Percentiles rank a stretch among this genome's conserved stretches.
phyloP scores from a whole-genome alignment of 2,888 invertebrate species.

The Heteromurus nitidus region DNA sequence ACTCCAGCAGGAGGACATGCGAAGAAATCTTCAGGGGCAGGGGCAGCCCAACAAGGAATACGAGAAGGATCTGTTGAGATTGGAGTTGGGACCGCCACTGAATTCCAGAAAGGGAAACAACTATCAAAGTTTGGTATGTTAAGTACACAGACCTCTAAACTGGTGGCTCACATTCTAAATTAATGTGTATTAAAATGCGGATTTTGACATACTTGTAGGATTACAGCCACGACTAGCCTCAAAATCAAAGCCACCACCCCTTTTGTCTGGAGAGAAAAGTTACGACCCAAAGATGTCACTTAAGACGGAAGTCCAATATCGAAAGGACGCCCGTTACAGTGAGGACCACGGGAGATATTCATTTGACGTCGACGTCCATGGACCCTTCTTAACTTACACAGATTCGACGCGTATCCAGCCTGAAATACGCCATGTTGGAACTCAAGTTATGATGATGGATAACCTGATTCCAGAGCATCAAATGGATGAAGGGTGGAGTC shows the following conservation, averaged over 20 bases:
- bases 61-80: no score
- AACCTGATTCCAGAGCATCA: background rate
- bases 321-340: constrained; percentile 37
- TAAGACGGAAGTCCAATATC: background rate
- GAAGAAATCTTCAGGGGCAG: background rate
- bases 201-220: no score
- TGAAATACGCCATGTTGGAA: constrained; percentile 17
- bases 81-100: no score
- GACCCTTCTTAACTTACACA: constrained; percentile 12
- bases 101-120: no score
- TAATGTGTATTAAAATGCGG: no score
- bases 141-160: no score
- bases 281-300: background rate
- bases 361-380: constrained; percentile 47
- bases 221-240: no score
- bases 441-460: constrained; percentile 26
- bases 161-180: no score
- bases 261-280: background rate
- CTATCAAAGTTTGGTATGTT: no score
- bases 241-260: background rate
- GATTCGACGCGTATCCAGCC: background rate
- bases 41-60: no score
- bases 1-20: background rate
- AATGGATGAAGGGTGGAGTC: constrained; percentile 11
- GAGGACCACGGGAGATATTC: constrained; percentile 25